A percentile compares a stretch with the other conserved stretches of the same genome.
These are phyloP conservation scores for Capitulum mitella DNA, from an alignment of 2,888 invertebrate genomes.

Conservation along the genomic window DNA sequence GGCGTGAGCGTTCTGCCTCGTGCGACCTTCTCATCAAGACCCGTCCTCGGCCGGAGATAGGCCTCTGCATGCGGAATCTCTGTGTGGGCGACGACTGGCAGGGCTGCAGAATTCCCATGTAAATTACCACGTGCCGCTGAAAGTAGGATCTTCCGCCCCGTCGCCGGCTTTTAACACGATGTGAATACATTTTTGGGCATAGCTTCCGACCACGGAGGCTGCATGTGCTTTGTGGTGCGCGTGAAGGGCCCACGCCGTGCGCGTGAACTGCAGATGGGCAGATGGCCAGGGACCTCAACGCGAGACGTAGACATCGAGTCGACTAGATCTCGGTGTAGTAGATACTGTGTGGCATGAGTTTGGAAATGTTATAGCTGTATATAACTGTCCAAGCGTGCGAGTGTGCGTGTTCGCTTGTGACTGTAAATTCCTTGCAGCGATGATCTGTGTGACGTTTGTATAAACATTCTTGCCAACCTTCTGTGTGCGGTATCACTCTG, in stretches of 20 bases:
- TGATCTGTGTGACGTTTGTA: too few species aligned
- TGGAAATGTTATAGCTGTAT: background rate
- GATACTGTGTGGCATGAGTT: background rate
- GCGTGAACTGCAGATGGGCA: too few species aligned
- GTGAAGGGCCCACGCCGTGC: too few species aligned
- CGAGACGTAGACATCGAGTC: background rate
- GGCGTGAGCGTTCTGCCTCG: background rate
- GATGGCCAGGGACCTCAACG: too few species aligned
- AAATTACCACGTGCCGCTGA: background rate
- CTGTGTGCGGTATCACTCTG: too few species aligned
- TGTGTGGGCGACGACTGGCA: background rate
- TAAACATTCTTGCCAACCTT: too few species aligned
- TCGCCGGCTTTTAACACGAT: background rate
- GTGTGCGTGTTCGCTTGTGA: conserved; percentile 16
- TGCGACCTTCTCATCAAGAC: background rate
- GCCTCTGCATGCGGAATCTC: background rate
- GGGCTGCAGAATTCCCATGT: background rate
- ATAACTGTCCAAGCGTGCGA: background rate
- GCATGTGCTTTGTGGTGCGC: background rate
- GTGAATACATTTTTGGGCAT: too few species aligned
- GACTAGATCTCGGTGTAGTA: background rate
- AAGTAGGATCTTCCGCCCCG: background rate
- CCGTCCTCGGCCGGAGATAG: background rate
- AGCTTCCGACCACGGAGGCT: too few species aligned
- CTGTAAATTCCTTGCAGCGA: too few species aligned